Conservation (phyloP, 37 sponge, comb jelly and placozoan species). For the Mnemiopsis leidyi region DNA sequence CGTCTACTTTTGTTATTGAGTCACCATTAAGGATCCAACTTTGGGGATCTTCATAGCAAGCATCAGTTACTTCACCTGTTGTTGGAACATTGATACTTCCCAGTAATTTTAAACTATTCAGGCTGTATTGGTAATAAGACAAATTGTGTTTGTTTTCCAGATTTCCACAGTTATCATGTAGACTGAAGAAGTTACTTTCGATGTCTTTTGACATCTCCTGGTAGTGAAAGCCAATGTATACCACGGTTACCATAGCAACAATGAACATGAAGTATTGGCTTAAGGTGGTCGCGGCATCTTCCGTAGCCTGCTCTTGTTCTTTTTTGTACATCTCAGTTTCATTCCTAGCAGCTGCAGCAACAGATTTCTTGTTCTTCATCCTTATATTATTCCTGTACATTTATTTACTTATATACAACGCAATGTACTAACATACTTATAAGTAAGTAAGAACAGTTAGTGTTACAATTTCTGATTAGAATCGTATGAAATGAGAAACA, state of each 20-base stretch:
- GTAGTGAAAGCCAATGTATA: background rate
- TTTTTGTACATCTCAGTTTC: background rate
- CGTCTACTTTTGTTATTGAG: background rate
- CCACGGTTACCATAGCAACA: background rate
- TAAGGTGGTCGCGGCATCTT: background rate
- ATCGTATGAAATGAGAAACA: no score
- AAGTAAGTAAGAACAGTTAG: no score
- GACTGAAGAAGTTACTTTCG: background rate
- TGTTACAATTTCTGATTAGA: no score
- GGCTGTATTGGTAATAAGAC: background rate
- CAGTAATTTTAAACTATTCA: background rate
- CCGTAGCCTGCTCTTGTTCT: background rate
- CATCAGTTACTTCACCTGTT: background rate
- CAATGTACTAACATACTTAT: no score
- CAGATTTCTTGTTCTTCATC: background rate
- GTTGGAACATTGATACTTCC: background rate
- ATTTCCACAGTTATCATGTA: background rate
- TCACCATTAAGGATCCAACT: background rate
- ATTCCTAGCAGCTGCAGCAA: background rate
- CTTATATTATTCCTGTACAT: no score
- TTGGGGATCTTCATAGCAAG: background rate
- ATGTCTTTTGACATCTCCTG: background rate
- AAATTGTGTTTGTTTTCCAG: background rate
- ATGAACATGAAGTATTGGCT: background rate
- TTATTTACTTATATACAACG: no score